Evolutionary conservation across 2,888 invertebrate species (phyloP).

Genomic region (Trichopoda pennipes): DNA sequence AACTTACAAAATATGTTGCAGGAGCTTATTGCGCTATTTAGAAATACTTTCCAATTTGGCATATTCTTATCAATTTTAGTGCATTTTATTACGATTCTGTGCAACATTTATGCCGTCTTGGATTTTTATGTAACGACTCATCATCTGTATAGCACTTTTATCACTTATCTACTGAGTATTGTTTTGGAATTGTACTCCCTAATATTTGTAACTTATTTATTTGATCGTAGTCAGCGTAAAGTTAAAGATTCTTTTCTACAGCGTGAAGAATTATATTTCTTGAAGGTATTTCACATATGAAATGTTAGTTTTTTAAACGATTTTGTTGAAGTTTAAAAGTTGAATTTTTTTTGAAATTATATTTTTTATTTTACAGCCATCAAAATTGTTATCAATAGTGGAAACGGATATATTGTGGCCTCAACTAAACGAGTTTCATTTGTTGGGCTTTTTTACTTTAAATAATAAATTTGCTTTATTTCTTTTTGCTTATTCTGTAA

Average conservation of each 20-base stretch:
- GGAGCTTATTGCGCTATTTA: conserved; percentile 64
- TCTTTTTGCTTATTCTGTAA: conserved; percentile 75
- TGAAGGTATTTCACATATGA: conserved; percentile 61
- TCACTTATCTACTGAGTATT: conserved; percentile 72
- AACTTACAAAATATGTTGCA: conserved; percentile 69
- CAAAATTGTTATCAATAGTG: conserved; percentile 32
- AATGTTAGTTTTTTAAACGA: conserved; percentile 46
- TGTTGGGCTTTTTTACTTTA: conserved; percentile 75
- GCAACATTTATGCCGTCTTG: conserved; percentile 77
- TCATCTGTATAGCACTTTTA: conserved; percentile 74
- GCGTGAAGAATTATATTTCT: conserved; percentile 65
- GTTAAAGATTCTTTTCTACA: conserved; percentile 71
- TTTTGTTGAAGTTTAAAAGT: not conserved
- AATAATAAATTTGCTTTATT: conserved; percentile 76
- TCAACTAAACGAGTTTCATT: conserved; percentile 69
- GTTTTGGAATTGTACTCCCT: conserved; percentile 73
- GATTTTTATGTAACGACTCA: conserved; percentile 73
- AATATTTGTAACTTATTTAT: conserved; percentile 71
- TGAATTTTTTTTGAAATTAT: not conserved
- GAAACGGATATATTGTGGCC: conserved; percentile 68
- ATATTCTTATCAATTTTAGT: conserved; percentile 74
- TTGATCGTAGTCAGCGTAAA: conserved; percentile 69
- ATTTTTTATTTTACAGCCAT: conserved; percentile 24
- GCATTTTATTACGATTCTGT: conserved; percentile 74
- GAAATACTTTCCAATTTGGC: conserved; percentile 72